These are phyloP conservation scores for Ailuropoda melanoleuca DNA, from an alignment of 2,113 vertebrate species.

Conservation along the genomic window DNA sequence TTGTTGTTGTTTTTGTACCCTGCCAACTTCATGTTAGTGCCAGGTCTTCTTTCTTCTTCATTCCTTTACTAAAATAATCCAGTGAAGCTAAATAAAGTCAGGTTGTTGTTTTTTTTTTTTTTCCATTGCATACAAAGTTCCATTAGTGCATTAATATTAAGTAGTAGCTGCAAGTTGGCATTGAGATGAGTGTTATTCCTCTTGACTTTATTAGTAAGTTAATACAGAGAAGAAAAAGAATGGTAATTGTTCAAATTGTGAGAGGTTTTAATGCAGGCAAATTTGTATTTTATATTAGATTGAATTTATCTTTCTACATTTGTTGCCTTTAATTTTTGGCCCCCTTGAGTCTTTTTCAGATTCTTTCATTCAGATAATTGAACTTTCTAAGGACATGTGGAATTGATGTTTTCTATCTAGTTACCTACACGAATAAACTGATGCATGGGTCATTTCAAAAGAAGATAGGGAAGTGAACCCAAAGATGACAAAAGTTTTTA, in stretches of 20 bases:
- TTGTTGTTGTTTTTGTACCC: not conserved
- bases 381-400: conserved; percentile 14
- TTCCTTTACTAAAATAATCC: conserved; percentile 14
- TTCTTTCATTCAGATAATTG: conserved; percentile 1
- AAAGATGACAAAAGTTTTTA: conserved; percentile 26
- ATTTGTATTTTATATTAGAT: conserved; percentile 48
- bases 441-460: conserved; percentile 23
- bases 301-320: conserved; percentile 48
- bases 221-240: conserved; percentile 64
- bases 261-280: conserved; percentile 43
- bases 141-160: conserved; percentile 60
- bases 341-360: not conserved
- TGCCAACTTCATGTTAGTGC: not conserved
- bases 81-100: conserved; percentile 34
- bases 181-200: conserved; percentile 59
- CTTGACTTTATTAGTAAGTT: conserved; percentile 63
- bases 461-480: not conserved
- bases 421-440: not conserved
- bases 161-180: conserved; percentile 52
- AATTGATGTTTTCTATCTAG: conserved; percentile 9
- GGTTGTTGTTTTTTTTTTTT: not conserved
- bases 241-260: conserved; percentile 26
- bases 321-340: conserved; percentile 38
- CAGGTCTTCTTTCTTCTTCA: not conserved
- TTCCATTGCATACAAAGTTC: not conserved